A percentile compares a stretch with the other conserved stretches of the same genome.
These are phyloP conservation scores for Paracyclopina nana DNA, from an alignment of 1,140 invertebrate genomes.

Conservation along the genomic window DNA sequence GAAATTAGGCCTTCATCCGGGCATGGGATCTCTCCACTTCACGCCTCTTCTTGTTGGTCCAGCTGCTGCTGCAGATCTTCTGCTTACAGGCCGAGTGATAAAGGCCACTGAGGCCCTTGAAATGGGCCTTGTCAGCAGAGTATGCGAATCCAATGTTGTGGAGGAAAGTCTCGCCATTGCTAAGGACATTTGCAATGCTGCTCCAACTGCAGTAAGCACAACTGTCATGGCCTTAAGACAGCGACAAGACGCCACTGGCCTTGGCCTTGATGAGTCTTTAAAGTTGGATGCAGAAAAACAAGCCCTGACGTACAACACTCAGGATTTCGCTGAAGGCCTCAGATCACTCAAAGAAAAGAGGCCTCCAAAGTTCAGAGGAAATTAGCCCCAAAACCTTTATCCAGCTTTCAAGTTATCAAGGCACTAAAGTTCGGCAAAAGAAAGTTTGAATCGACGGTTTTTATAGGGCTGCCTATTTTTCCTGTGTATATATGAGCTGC, in stretches of 20 bases:
- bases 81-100: neutral
- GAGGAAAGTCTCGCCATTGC: neutral
- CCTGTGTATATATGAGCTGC: no score
- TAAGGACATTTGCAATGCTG: neutral
- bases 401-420: no score
- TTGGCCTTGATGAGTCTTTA: neutral
- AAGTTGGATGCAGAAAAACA: neutral
- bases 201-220: neutral
- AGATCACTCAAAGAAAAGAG: neutral
- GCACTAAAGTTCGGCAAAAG: no score
- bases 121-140: neutral
- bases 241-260: neutral
- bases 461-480: no score
- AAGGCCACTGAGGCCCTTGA: neutral
- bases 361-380: neutral
- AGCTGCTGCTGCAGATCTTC: neutral
- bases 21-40: neutral
- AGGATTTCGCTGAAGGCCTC: neutral
- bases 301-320: neutral
- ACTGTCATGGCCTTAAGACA: neutral
- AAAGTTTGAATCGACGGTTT: no score
- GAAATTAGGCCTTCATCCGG: constrained; percentile 1
- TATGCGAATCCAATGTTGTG: neutral
- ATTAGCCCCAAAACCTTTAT: neutral
- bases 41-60: neutral